Evolutionary conservation across 2,797 vertebrate genomes (phyloP).

Genomic region (Meriones psammophilus): DNA sequence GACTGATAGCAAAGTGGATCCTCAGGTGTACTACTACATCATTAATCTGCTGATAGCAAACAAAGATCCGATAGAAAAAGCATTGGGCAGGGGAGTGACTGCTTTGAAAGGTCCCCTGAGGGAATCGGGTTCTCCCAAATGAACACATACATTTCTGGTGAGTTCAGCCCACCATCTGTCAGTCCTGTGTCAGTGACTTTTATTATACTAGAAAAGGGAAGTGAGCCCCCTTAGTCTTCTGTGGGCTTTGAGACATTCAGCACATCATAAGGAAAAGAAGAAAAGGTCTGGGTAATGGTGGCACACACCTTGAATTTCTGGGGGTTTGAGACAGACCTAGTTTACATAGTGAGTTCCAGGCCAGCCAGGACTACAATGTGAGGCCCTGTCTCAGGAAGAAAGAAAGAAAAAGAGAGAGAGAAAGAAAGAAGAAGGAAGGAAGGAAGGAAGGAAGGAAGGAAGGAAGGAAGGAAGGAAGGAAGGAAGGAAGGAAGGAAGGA

Average conservation of each 20-base stretch:
- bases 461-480: background rate
- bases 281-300: background rate
- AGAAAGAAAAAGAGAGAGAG: rapidly evolving
- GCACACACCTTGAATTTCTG: background rate
- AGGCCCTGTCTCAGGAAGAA: background rate
- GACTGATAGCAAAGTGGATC: background rate
- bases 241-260: background rate
- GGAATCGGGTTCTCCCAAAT: background rate
- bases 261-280: background rate
- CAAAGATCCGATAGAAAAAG: background rate
- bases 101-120: background rate
- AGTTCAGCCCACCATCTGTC: background rate
- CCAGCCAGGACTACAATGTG: background rate
- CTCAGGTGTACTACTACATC: background rate
- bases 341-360: background rate
- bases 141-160: background rate
- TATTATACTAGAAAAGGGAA: background rate
- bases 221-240: background rate
- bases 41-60: background rate
- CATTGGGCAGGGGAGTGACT: background rate
- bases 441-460: background rate
- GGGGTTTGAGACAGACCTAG: background rate
- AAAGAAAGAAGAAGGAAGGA: background rate
- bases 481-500: background rate
- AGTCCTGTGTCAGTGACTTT: background rate